Evolutionary conservation across 2,113 vertebrate species (phyloP).

Genomic region (Psettodes erumei): DNA sequence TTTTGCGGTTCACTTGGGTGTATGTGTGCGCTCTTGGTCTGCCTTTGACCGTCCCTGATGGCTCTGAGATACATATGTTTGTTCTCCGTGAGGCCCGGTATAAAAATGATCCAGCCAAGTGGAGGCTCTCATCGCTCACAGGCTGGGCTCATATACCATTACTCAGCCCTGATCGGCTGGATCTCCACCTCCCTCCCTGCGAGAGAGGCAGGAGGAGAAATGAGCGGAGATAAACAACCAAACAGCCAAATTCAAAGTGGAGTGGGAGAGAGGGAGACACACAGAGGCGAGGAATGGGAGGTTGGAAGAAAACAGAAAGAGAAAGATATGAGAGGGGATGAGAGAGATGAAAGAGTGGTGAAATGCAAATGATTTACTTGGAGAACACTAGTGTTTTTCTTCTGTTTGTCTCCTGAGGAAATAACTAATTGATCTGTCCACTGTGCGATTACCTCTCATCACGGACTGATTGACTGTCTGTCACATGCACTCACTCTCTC

Average conservation of each 20-base stretch:
- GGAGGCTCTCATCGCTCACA: constrained; percentile 67
- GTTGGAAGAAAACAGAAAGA: constrained; percentile 31
- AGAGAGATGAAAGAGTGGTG: constrained; percentile 51
- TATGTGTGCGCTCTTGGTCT: constrained; percentile 7
- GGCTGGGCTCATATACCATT: constrained; percentile 67
- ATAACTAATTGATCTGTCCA: constrained; percentile 81
- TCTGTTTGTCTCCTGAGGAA: constrained; percentile 64
- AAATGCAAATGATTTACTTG: constrained; percentile 70
- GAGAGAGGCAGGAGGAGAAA: constrained; percentile 62
- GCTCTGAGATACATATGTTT: constrained; percentile 69
- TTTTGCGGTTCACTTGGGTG: constrained; percentile 9
- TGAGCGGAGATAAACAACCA: constrained; percentile 72
- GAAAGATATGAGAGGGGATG: constrained; percentile 57
- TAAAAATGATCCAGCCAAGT: constrained; percentile 71
- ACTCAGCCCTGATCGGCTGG: constrained; percentile 70
- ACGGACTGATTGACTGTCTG: constrained; percentile 81
- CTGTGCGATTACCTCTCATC: constrained; percentile 80
- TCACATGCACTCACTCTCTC: constrained; percentile 63
- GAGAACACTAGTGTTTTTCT: constrained; percentile 60
- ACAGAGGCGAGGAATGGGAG: constrained; percentile 17
- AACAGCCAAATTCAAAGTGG: constrained; percentile 65
- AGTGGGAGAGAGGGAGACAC: constrained; percentile 45
- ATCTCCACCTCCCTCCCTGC: constrained; percentile 68
- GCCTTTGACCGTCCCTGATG: constrained; percentile 53
- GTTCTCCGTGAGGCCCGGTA: constrained; percentile 40